Base-by-base conservation (phyloP, 2,888 invertebrate species). In the Sclerodermus sp. region DNA sequence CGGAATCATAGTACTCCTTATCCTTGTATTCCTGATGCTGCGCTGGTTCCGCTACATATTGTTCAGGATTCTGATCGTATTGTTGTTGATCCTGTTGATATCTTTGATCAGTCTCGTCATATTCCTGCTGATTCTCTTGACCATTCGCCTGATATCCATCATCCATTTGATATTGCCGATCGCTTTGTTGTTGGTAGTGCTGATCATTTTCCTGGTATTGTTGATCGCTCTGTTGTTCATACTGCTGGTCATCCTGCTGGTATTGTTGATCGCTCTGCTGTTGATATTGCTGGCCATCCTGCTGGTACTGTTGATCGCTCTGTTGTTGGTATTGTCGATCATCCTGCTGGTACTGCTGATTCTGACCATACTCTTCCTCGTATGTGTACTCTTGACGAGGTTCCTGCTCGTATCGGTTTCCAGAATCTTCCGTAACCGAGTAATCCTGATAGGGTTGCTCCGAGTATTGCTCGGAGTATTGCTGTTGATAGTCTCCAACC, bases 241-340 rank as follows among this genome's bases (percentile, higher is more conserved):
- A 59, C 45, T 53, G 63, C 5, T 29, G 39, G 37, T 61, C 60
- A 48, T 68, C 57, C n/a, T 58, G 52, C 6, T 53, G 44, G 34
- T 55, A 61, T 37, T 62, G 55, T 17, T 57, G 53, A 38, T 52
- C 49, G 2, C 40, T 40, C n/a, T 6, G 29, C n/a, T 36, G 55
- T 23, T 58, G 48, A 41, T 56, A 52, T 10, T 36, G 29, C 16
- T n/a, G 36, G 10, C 34, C 3, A 43, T n/a, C 41, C 10, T 57
- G 49, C 32, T 39, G 49, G n/a, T 57, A 52, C 31, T 36, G 44
- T 8, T 12, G 38, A 5, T 38, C 39, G 14, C 29, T 12, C 15
- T 34, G n/a, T 17, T 45, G 18, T 1, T 10, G 16, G 34, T 53
- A 51, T 30, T 51, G 46, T 16, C 50, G 49, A 29, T 47, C 51